Percentiles rank a stretch among this genome's conserved stretches.
These are phyloP conservation scores for Wiebesia pumilae DNA, from an alignment of 1,140 invertebrate genomes.

Conservation along the genomic window DNA sequence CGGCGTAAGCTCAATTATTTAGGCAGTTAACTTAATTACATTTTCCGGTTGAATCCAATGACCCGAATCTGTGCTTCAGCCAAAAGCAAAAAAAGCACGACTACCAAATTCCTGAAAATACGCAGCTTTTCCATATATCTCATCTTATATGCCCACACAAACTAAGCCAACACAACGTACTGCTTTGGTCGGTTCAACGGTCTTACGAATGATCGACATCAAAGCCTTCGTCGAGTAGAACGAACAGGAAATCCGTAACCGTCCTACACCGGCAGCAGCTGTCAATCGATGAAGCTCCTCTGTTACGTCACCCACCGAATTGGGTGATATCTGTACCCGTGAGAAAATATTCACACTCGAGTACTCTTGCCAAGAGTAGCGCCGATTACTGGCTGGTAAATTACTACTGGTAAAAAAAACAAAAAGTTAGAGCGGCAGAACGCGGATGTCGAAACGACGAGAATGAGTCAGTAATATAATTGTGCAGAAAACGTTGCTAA, in stretches of 20 bases:
- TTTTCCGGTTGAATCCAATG: not conserved
- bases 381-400: too few species aligned
- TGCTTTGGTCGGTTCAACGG: not conserved
- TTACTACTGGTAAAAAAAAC: too few species aligned
- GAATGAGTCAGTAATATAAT: not conserved
- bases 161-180: too few species aligned
- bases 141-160: not conserved
- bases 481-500: not conserved
- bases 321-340: not conserved
- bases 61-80: not conserved
- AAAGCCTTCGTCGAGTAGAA: slow-evolving; percentile 9
- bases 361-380: not conserved
- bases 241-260: slow-evolving; percentile 6
- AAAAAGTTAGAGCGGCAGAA: not conserved
- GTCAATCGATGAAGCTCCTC: not conserved
- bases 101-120: not conserved
- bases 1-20: too few species aligned
- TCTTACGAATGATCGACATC: not conserved
- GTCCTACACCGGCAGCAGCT: not conserved
- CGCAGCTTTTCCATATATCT: not conserved
- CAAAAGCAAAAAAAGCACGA: not conserved
- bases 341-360: not conserved
- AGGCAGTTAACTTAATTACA: not conserved
- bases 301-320: not conserved
- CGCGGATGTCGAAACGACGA: not conserved